Evolutionary conservation across 2,797 vertebrate species (phyloP).

Genomic region (Mormyrops boulengeri): DNA sequence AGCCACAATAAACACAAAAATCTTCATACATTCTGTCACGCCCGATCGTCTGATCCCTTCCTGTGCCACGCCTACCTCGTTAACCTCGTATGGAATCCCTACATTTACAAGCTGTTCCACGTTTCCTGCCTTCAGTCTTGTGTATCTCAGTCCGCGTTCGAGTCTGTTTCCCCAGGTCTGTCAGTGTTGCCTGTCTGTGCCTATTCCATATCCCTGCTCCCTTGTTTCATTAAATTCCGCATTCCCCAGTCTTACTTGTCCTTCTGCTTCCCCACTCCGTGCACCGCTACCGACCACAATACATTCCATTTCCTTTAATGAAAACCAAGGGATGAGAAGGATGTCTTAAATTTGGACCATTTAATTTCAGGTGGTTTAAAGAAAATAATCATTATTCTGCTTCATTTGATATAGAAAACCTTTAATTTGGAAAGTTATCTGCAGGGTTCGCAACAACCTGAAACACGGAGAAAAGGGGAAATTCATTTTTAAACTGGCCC

Average conservation of each 20-base stretch:
- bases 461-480: neutral
- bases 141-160: too few species aligned
- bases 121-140: too few species aligned
- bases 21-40: neutral
- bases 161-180: too few species aligned
- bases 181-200: too few species aligned
- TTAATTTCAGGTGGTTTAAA: constrained; percentile 6
- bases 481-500: neutral
- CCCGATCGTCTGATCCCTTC: too few species aligned
- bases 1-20: neutral
- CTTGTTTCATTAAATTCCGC: too few species aligned
- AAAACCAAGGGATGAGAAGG: neutral
- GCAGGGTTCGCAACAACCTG: neutral
- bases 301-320: neutral
- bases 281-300: neutral
- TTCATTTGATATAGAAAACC: neutral
- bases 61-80: too few species aligned
- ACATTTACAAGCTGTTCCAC: too few species aligned
- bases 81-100: too few species aligned
- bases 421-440: neutral
- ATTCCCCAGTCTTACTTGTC: too few species aligned
- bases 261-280: too few species aligned
- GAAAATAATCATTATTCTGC: constrained; percentile 17
- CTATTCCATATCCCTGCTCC: too few species aligned
- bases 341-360: constrained; percentile 17